A percentile compares a stretch with the other conserved stretches of the same genome.
phyloP scores from a whole-genome alignment of 2,888 invertebrate genomes.

The Seira ritae region DNA sequence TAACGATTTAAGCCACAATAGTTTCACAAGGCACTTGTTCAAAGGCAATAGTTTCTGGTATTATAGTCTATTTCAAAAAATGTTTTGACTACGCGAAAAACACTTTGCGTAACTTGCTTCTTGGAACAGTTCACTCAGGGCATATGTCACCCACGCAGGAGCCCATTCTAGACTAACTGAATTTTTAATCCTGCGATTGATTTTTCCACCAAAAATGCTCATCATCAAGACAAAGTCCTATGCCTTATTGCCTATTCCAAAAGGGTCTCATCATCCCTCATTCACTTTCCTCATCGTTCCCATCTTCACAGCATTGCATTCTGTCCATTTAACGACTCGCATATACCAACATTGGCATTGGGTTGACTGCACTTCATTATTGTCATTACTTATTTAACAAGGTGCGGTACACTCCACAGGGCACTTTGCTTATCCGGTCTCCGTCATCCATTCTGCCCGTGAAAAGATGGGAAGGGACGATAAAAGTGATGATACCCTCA shows the following conservation, averaged over 20 bases:
- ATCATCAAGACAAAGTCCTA: too few species aligned
- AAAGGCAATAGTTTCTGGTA: constrained; percentile 51
- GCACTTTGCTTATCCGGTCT: constrained; percentile 59
- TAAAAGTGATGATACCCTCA: constrained; percentile 24
- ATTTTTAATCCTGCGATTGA: constrained; percentile 68
- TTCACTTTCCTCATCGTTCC: constrained; percentile 22
- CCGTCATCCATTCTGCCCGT: constrained; percentile 36
- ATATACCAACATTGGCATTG: too few species aligned
- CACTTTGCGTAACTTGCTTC: constrained; percentile 6
- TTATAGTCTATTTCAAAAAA: constrained; percentile 47
- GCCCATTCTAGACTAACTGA: constrained; percentile 58
- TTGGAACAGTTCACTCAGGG: neutral
- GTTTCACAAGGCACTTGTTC: constrained; percentile 36
- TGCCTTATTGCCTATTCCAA: too few species aligned
- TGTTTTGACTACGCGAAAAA: neutral
- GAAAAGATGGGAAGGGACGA: neutral
- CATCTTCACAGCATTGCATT: constrained; percentile 16
- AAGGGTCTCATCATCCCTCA: too few species aligned
- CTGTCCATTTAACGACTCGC: too few species aligned
- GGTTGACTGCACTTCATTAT: constrained; percentile 27
- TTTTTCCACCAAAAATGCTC: constrained; percentile 69
- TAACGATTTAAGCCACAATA: neutral
- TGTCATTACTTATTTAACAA: neutral
- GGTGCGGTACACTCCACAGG: neutral
- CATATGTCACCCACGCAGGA: constrained; percentile 47